These are phyloP conservation scores for Synergus gifuensis DNA, from an alignment of 2,888 invertebrate species.

Conservation along the genomic window DNA sequence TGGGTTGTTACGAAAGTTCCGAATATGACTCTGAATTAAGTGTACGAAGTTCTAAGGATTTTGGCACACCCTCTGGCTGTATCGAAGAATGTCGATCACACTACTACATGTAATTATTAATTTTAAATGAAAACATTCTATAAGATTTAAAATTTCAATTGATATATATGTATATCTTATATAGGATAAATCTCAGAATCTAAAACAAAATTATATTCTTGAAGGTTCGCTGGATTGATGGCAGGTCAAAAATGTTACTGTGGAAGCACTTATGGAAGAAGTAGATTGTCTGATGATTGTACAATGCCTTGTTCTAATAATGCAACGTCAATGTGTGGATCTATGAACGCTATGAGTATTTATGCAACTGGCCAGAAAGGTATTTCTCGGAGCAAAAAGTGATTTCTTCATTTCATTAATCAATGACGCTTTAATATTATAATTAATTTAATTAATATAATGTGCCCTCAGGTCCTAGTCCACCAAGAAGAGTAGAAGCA, in stretches of 20 bases:
- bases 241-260: conserved; percentile 78
- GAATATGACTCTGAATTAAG: conserved; percentile 63
- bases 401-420: conserved; percentile 1
- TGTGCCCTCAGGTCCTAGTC: conserved; percentile 81
- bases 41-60: conserved; percentile 57
- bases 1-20: conserved; percentile 69
- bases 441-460: conserved; percentile 21
- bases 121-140: background rate
- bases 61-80: conserved; percentile 65
- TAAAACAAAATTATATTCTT: conserved; percentile 7
- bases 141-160: no score
- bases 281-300: conserved; percentile 76
- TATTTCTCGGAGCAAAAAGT: conserved; percentile 52
- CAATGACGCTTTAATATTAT: background rate
- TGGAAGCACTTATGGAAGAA: conserved; percentile 75
- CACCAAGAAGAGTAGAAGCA: conserved; percentile 83
- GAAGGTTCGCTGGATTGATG: conserved; percentile 78
- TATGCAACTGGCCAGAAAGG: conserved; percentile 83
- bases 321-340: conserved; percentile 84
- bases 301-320: conserved; percentile 82
- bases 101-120: conserved; percentile 71
- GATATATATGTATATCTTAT: background rate
- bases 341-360: conserved; percentile 83
- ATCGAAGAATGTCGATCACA: conserved; percentile 66
- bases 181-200: conserved; percentile 1